Evolutionary conservation across 2,797 vertebrate genomes (phyloP).

Genomic region (Enteromius thamalakanensis): DNA sequence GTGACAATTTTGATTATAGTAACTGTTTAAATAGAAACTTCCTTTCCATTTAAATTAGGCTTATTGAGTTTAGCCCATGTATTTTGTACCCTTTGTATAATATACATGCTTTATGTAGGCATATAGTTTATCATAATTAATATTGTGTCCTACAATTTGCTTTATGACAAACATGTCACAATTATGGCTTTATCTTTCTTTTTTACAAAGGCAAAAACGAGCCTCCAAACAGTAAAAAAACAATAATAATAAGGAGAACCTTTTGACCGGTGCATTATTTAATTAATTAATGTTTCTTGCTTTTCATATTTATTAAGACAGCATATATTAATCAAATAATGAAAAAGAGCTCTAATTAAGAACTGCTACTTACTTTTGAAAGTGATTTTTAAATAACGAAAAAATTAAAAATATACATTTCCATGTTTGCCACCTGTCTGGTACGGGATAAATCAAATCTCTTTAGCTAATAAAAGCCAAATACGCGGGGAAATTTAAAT

Average conservation of each 20-base stretch:
- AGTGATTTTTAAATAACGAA: neutral
- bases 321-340: neutral
- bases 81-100: too few relatives aligned
- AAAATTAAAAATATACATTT: neutral
- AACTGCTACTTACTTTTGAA: neutral
- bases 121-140: too few relatives aligned
- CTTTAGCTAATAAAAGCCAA: constrained; percentile 38
- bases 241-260: neutral
- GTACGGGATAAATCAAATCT: constrained; percentile 13
- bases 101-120: too few relatives aligned
- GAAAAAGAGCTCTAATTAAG: neutral
- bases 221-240: neutral
- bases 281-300: neutral
- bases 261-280: neutral
- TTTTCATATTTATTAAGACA: neutral
- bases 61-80: neutral
- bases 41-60: neutral
- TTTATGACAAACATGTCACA: neutral
- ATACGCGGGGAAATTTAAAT: constrained; percentile 25
- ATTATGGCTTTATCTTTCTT: neutral
- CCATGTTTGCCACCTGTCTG: neutral
- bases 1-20: neutral
- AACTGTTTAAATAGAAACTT: neutral
- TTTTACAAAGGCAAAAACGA: neutral
- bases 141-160: neutral